Conservation (phyloP, 1,140 invertebrate species). For the Apolygus lucorum region DNA sequence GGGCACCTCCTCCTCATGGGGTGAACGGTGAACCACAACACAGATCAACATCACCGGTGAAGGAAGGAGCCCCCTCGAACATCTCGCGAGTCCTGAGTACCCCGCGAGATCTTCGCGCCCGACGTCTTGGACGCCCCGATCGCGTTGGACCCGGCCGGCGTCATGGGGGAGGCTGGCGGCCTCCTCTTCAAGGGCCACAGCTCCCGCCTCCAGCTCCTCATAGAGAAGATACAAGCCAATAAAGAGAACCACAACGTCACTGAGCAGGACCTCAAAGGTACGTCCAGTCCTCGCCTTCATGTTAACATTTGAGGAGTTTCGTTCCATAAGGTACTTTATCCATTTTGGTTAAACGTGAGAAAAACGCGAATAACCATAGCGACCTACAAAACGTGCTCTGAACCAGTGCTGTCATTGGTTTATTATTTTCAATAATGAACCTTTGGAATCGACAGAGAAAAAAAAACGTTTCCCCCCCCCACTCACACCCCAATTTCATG, state of each 20-base stretch:
- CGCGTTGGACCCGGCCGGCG: neutral
- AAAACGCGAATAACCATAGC: no score
- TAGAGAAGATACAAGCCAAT: slow-evolving; percentile 73
- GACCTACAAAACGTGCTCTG: no score
- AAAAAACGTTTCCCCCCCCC: no score
- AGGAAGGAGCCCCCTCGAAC: neutral
- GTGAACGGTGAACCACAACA: neutral
- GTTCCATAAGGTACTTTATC: no score
- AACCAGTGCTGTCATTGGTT: no score
- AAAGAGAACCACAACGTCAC: slow-evolving; percentile 53
- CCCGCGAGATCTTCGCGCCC: neutral
- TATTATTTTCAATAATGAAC: no score
- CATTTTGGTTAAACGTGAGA: no score
- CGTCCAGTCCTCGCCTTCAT: neutral
- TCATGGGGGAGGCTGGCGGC: slow-evolving; percentile 32
- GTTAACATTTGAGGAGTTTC: no score
- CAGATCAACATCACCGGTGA: neutral
- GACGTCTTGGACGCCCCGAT: neutral
- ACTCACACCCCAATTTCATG: no score
- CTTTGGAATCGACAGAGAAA: no score
- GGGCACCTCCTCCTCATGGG: slow-evolving; percentile 27
- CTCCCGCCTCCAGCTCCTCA: slow-evolving; percentile 65
- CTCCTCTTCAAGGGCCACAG: slow-evolving; percentile 76
- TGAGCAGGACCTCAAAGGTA: slow-evolving; percentile 46
- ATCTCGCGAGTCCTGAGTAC: no score